phyloP scores from a whole-genome alignment of 2,888 invertebrate species.

The Stenichneumon culpator region DNA sequence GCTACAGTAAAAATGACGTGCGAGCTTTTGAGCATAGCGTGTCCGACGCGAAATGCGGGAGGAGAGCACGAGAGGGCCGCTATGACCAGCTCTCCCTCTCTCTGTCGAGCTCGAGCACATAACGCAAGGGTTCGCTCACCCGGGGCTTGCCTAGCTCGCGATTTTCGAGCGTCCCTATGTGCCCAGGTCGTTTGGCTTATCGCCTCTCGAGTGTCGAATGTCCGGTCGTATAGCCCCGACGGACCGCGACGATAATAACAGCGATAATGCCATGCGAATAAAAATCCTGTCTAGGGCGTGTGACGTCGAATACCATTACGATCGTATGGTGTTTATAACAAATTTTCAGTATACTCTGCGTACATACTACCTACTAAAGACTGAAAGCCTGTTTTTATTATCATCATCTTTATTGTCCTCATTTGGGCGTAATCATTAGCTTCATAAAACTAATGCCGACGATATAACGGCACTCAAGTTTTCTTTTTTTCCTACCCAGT shows the following conservation, averaged over 20 bases:
- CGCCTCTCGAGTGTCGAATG: conserved; percentile 68
- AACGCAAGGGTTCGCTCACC: conserved; percentile 46
- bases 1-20: conserved; percentile 35
- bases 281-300: conserved; percentile 60
- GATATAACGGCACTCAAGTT: conserved; percentile 35
- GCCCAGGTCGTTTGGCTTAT: conserved; percentile 68
- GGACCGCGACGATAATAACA: conserved; percentile 63
- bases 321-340: conserved; percentile 22
- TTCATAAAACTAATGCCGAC: conserved; percentile 10
- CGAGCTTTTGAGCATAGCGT: conserved; percentile 38
- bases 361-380: conserved; percentile 14
- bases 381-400: conserved; percentile 37
- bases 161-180: conserved; percentile 64
- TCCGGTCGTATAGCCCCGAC: conserved; percentile 63
- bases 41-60: conserved; percentile 52
- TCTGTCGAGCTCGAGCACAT: neutral
- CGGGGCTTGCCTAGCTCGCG: conserved; percentile 60
- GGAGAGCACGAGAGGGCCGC: conserved; percentile 36
- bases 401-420: conserved; percentile 35
- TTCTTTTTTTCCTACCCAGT: neutral
- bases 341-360: conserved; percentile 15
- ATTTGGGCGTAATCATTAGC: conserved; percentile 4
- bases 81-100: conserved; percentile 21
- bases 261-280: conserved; percentile 65
- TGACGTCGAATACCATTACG: conserved; percentile 64